Conservation (phyloP, 2,888 invertebrate genomes). For the Macaria liturata region DNA sequence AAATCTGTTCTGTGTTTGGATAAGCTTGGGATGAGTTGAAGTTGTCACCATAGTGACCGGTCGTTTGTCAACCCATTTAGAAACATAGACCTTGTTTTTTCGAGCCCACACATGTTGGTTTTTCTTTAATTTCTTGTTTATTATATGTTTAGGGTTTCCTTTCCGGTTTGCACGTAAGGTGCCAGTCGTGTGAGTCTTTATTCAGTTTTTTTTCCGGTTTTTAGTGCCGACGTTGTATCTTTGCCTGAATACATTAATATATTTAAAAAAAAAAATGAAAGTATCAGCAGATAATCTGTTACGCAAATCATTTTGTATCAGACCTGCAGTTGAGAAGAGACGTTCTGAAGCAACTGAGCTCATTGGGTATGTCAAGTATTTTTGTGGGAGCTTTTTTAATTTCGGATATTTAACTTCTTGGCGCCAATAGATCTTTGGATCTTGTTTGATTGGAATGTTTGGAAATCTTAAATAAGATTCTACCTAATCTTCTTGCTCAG, state of each 20-base stretch:
- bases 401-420: background rate
- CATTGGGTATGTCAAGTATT: conserved; percentile 2
- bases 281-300: background rate
- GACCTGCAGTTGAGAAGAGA: background rate
- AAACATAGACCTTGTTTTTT: too few relatives aligned
- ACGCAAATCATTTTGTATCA: background rate
- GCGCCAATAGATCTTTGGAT: conserved; percentile 1
- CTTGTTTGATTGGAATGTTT: background rate
- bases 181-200: too few relatives aligned
- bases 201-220: background rate
- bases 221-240: background rate
- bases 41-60: too few relatives aligned
- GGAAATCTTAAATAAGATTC: background rate
- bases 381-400: conserved; percentile 1
- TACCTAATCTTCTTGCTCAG: background rate
- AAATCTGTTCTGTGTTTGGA: too few relatives aligned
- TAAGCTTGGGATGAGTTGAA: too few relatives aligned
- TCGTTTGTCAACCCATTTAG: too few relatives aligned
- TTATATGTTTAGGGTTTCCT: too few relatives aligned
- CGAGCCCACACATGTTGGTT: too few relatives aligned
- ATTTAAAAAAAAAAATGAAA: too few relatives aligned
- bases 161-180: too few relatives aligned
- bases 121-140: too few relatives aligned
- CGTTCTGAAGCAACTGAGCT: background rate
- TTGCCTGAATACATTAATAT: conserved; percentile 17